Conservation (phyloP, 2,888 invertebrate species). For the Argyresthia goedartella region DNA sequence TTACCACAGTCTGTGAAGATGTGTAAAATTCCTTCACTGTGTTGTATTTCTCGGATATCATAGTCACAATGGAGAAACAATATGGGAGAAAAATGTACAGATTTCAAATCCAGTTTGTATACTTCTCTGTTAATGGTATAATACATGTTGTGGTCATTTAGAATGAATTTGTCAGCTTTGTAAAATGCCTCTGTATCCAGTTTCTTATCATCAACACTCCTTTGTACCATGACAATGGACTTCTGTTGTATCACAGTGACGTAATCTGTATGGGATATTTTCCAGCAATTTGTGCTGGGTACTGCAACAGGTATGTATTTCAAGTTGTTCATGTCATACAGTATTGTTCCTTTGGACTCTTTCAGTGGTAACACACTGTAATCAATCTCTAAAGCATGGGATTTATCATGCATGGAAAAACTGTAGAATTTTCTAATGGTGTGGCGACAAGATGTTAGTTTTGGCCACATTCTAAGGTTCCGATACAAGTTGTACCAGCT, state of each 20-base stretch:
- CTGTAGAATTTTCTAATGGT: conserved; percentile 38
- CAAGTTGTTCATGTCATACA: conserved; percentile 37
- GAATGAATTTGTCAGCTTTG: conserved; percentile 39
- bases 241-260: conserved; percentile 36
- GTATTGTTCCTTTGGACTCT: conserved; percentile 35
- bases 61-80: conserved; percentile 34
- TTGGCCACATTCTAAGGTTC: conserved; percentile 37
- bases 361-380: conserved; percentile 41
- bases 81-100: conserved; percentile 26
- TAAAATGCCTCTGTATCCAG: conserved; percentile 34
- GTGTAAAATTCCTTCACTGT: conserved; percentile 23
- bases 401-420: conserved; percentile 36
- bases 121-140: conserved; percentile 37
- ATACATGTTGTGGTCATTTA: conserved; percentile 30
- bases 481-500: conserved; percentile 46
- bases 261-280: conserved; percentile 37
- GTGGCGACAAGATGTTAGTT: conserved; percentile 17
- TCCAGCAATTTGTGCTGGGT: conserved; percentile 34
- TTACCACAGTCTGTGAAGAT: conserved; percentile 48
- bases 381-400: conserved; percentile 34
- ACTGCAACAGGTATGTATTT: conserved; percentile 43
- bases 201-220: conserved; percentile 24
- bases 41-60: conserved; percentile 41
- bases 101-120: conserved; percentile 30
- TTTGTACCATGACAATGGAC: conserved; percentile 35